Evolutionary conservation across 92 coral and sea anemone species (phyloP).

Genomic region (Paramuricea clavata): DNA sequence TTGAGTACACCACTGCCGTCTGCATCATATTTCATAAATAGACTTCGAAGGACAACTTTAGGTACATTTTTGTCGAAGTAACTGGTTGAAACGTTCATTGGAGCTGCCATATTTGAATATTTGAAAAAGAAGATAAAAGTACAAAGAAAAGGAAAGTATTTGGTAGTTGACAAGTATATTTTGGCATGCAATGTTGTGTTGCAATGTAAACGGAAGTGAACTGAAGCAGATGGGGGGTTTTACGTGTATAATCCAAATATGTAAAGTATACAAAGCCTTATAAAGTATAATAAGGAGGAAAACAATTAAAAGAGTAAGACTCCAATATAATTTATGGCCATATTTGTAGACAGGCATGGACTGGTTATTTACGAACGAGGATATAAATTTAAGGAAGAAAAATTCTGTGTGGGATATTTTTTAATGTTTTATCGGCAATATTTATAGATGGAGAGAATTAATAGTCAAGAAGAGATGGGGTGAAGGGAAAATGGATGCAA

Average conservation of each 20-base stretch:
- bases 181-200: neutral
- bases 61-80: conserved; percentile 77
- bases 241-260: neutral
- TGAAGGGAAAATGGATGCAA: neutral
- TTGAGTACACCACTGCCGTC: conserved; percentile 77
- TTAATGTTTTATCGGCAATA: too few relatives aligned
- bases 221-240: neutral
- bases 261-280: neutral
- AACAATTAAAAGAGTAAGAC: too few relatives aligned
- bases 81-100: conserved; percentile 29
- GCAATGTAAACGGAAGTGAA: neutral
- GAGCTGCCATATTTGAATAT: conserved; percentile 8
- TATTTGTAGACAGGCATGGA: too few relatives aligned
- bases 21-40: conserved; percentile 82
- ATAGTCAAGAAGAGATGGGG: neutral
- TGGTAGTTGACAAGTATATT: neutral
- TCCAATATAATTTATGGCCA: too few relatives aligned
- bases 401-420: too few relatives aligned
- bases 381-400: too few relatives aligned
- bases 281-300: neutral
- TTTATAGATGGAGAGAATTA: too few relatives aligned
- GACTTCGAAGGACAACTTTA: conserved; percentile 78
- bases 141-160: neutral
- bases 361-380: neutral
- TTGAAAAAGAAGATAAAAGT: neutral